These are phyloP conservation scores for Silurus lanzhouensis DNA, from an alignment of 2,797 vertebrate species.

Conservation along the genomic window DNA sequence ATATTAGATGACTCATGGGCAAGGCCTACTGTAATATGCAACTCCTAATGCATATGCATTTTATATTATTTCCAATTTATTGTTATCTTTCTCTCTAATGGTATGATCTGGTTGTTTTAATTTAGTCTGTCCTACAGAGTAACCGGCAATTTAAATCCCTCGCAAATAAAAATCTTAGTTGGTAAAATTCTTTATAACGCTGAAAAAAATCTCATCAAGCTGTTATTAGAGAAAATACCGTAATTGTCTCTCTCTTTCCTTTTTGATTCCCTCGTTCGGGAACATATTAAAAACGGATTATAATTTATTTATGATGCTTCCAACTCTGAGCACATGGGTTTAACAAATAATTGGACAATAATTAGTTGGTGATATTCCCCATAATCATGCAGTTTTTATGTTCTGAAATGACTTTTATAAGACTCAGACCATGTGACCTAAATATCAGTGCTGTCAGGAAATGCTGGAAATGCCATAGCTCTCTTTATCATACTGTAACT, in stretches of 20 bases:
- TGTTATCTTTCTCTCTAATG: neutral
- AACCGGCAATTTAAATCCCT: neutral
- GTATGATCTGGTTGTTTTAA: neutral
- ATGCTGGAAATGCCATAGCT: neutral
- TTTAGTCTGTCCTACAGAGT: neutral
- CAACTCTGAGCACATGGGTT: neutral
- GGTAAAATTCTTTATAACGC: neutral
- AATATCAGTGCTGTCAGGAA: conserved; percentile 3
- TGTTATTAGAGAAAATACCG: neutral
- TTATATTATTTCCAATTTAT: neutral
- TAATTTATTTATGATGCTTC: neutral
- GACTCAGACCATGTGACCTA: conserved; percentile 25
- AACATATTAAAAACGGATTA: neutral
- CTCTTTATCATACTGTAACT: neutral
- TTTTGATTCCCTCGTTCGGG: neutral
- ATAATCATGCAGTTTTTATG: neutral
- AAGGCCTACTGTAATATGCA: neutral
- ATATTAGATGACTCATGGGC: neutral
- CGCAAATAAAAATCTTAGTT: neutral
- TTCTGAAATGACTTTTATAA: conserved; percentile 35
- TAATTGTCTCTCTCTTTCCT: neutral
- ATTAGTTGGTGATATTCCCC: neutral
- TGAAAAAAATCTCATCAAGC: neutral
- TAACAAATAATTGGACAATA: conserved; percentile 14
- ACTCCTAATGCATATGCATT: neutral